A percentile compares a stretch with the other conserved stretches of the same genome.
These are phyloP conservation scores for Drosophila trichaetosa DNA, from an alignment of 2,888 invertebrate genomes.

Conservation along the genomic window DNA sequence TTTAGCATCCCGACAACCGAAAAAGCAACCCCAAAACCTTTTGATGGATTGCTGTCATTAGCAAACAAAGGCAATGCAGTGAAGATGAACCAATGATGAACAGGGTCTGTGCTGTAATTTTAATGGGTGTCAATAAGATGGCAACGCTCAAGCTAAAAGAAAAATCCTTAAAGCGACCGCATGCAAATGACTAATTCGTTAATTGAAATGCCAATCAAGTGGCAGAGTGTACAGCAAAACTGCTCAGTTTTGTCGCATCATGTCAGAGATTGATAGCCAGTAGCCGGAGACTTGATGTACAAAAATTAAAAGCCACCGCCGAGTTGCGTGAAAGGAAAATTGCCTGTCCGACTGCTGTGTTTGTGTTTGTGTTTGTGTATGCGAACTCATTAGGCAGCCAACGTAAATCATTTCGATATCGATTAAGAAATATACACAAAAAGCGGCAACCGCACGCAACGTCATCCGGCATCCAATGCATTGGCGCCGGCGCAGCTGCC, in stretches of 20 bases:
- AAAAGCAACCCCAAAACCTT: constrained; percentile 28
- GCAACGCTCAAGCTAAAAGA: constrained; percentile 11
- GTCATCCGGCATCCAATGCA: constrained; percentile 30
- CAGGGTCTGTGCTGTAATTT: background rate
- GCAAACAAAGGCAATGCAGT: constrained; percentile 6
- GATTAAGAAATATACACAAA: constrained; percentile 74
- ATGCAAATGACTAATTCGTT: constrained; percentile 80
- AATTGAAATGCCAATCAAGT: constrained; percentile 82
- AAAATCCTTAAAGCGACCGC: constrained; percentile 16
- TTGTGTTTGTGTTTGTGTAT: constrained; percentile 63
- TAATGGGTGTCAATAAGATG: constrained; percentile 33
- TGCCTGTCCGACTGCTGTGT: constrained; percentile 14
- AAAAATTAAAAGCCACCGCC: constrained; percentile 45
- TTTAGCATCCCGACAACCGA: constrained; percentile 25
- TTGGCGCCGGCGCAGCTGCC: constrained; percentile 67
- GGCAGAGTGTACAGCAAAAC: constrained; percentile 25
- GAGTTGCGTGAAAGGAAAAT: constrained; percentile 73
- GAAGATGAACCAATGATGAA: constrained; percentile 19
- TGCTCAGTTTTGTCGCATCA: constrained; percentile 56
- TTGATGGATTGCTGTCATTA: constrained; percentile 75
- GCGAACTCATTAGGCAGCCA: constrained; percentile 78
- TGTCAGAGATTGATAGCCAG: constrained; percentile 73
- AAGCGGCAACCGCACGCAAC: constrained; percentile 71
- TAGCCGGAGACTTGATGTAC: constrained; percentile 41
- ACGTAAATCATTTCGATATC: constrained; percentile 81